Conservation (phyloP, 2,797 vertebrate species). For the Acestrorhynchus altus region DNA sequence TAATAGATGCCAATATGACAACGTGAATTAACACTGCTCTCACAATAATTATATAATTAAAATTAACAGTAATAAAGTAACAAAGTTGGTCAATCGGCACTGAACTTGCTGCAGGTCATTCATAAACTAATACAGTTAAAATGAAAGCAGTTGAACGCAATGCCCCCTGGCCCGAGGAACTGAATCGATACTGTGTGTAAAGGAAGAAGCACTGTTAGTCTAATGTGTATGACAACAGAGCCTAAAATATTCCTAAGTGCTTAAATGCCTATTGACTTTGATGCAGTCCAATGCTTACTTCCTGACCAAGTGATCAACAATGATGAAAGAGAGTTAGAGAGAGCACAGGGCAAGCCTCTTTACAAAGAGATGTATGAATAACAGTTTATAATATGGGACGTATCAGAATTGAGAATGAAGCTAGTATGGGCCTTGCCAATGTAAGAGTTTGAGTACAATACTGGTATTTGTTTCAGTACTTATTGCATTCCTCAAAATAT, state of each 20-base stretch:
- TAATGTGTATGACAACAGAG: constrained; percentile 59
- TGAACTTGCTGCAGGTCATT: background rate
- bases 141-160: constrained; percentile 37
- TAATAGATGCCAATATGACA: too few relatives aligned
- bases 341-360: background rate
- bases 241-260: constrained; percentile 58
- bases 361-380: constrained; percentile 39
- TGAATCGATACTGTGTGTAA: constrained; percentile 71
- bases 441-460: too few relatives aligned
- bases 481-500: too few relatives aligned
- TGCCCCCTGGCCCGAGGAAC: constrained; percentile 51
- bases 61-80: background rate
- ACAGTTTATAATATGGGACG: constrained; percentile 41
- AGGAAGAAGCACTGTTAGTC: constrained; percentile 64
- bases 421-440: too few relatives aligned
- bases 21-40: background rate
- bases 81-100: too few relatives aligned
- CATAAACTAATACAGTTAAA: constrained; percentile 30
- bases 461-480: too few relatives aligned
- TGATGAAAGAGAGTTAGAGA: constrained; percentile 19
- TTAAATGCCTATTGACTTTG: constrained; percentile 57
- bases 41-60: background rate
- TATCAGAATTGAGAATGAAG: background rate
- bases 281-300: constrained; percentile 51
- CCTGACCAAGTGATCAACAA: constrained; percentile 31